A percentile compares a stretch with the other conserved stretches of the same genome.
Conservation (phyloP, 2,888 invertebrate species). For the Priocnemis perturbator region DNA sequence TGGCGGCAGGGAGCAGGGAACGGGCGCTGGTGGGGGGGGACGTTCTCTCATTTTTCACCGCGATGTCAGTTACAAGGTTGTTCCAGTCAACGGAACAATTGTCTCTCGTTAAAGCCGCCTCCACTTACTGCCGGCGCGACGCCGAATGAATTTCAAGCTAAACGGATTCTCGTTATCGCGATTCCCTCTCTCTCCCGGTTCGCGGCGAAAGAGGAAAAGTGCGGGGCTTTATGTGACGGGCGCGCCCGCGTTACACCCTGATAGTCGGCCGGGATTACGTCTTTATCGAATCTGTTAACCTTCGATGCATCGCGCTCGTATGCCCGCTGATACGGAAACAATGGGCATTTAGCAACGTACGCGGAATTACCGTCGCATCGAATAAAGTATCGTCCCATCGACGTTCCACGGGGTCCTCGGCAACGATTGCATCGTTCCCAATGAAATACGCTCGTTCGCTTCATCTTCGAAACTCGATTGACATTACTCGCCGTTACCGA, state of each 20-base stretch:
- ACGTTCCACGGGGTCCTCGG: background rate
- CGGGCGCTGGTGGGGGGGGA: too few species aligned
- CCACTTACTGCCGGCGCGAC: slow-evolving; percentile 26
- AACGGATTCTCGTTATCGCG: slow-evolving; percentile 48
- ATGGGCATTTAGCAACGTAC: too few species aligned
- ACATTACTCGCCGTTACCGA: too few species aligned
- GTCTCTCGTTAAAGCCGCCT: slow-evolving; percentile 51
- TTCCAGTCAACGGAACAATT: slow-evolving; percentile 53
- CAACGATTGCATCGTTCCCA: too few species aligned
- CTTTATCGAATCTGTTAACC: too few species aligned
- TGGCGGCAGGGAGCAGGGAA: background rate
- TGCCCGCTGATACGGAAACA: too few species aligned
- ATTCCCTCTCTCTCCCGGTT: background rate
- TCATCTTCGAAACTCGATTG: too few species aligned
- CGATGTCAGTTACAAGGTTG: slow-evolving; percentile 53
- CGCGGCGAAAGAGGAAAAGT: background rate
- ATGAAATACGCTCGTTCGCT: too few species aligned
- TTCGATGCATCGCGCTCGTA: too few species aligned
- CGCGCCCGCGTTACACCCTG: too few species aligned
- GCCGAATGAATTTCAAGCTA: slow-evolving; percentile 39
- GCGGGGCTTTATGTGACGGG: too few species aligned
- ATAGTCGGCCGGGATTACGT: too few species aligned
- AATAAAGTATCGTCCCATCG: background rate
- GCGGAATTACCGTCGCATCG: background rate
- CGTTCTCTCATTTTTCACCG: slow-evolving; percentile 49